These are phyloP conservation scores for Ceratitis capitata DNA, from an alignment of 1,140 invertebrate species.

Conservation along the genomic window DNA sequence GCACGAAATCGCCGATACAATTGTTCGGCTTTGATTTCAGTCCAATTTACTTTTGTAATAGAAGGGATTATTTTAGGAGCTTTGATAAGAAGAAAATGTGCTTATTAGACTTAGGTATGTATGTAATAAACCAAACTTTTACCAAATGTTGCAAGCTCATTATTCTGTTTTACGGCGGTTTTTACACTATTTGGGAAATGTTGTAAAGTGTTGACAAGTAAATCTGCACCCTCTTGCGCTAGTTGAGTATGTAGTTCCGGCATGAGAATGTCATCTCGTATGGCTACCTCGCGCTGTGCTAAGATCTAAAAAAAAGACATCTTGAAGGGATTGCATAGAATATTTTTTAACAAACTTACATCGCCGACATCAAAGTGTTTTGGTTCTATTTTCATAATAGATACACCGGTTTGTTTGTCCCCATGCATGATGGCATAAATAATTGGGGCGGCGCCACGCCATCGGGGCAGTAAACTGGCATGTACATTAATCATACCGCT, in stretches of 20 bases:
- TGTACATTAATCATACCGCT: slow-evolving; percentile 94
- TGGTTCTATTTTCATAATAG: slow-evolving; percentile 88
- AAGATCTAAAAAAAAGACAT: slow-evolving; percentile 74
- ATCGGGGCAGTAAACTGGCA: slow-evolving; percentile 88
- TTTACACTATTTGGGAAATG: slow-evolving; percentile 71
- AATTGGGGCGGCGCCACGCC: slow-evolving; percentile 80
- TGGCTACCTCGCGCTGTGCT: slow-evolving; percentile 71
- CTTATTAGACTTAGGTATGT: slow-evolving; percentile 5
- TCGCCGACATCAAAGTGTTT: slow-evolving; percentile 88
- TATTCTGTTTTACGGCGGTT: slow-evolving; percentile 71
- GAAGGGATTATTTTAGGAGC: slow-evolving; percentile 75
- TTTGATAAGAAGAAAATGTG: slow-evolving; percentile 65
- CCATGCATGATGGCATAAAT: slow-evolving; percentile 76
- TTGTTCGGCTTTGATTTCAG: slow-evolving; percentile 69
- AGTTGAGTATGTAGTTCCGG: slow-evolving; percentile 75
- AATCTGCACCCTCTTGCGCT: slow-evolving; percentile 75
- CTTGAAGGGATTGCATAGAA: background rate
- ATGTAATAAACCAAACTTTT: slow-evolving; percentile 52
- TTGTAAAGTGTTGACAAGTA: slow-evolving; percentile 73
- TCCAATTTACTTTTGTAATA: slow-evolving; percentile 74
- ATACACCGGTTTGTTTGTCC: slow-evolving; percentile 84
- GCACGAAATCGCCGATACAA: slow-evolving; percentile 76
- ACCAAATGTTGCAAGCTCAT: slow-evolving; percentile 76
- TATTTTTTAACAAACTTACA: slow-evolving; percentile 49
- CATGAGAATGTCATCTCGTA: slow-evolving; percentile 73